Evolutionary conservation across 2,797 vertebrate genomes (phyloP).

Genomic region (Brotula barbata): DNA sequence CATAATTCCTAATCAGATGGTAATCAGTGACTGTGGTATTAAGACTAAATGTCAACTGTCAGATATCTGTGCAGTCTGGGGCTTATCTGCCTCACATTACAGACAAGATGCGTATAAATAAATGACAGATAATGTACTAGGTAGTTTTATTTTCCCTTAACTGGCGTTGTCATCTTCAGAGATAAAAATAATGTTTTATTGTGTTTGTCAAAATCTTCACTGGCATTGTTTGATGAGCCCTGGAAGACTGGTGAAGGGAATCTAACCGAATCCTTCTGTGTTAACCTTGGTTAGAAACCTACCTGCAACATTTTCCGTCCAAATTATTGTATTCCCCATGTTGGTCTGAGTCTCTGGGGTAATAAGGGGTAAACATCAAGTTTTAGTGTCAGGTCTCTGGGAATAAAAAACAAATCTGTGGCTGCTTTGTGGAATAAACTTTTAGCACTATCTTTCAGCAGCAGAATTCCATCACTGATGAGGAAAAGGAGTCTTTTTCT

Average conservation of each 20-base stretch:
- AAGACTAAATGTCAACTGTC: slow-evolving; percentile 71
- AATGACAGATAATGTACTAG: slow-evolving; percentile 45
- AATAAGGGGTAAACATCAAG: slow-evolving; percentile 15
- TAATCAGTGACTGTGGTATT: slow-evolving; percentile 55
- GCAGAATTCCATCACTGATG: slow-evolving; percentile 39
- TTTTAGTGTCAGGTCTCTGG: slow-evolving; percentile 14
- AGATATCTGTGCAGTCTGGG: slow-evolving; percentile 50
- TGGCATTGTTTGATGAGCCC: slow-evolving; percentile 2
- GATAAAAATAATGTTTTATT: slow-evolving; percentile 37
- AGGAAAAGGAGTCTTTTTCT: slow-evolving; percentile 25
- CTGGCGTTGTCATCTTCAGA: slow-evolving; percentile 56
- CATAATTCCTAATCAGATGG: slow-evolving; percentile 51
- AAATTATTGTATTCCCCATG: too few relatives aligned
- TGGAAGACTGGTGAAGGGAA: background rate
- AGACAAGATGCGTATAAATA: slow-evolving; percentile 51
- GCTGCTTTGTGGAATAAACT: background rate
- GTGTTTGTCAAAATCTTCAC: slow-evolving; percentile 27
- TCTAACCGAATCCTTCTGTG: too few relatives aligned
- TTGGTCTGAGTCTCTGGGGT: background rate
- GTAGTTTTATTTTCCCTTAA: slow-evolving; percentile 39
- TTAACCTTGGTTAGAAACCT: background rate
- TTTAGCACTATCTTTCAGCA: slow-evolving; percentile 21
- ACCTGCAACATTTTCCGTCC: background rate
- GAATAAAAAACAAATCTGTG: slow-evolving; percentile 14
- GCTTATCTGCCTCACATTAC: slow-evolving; percentile 55